Percentiles rank a stretch among this genome's conserved stretches.
These are phyloP conservation scores for Verasper variegatus DNA, from an alignment of 2,113 vertebrate genomes.

Conservation along the genomic window DNA sequence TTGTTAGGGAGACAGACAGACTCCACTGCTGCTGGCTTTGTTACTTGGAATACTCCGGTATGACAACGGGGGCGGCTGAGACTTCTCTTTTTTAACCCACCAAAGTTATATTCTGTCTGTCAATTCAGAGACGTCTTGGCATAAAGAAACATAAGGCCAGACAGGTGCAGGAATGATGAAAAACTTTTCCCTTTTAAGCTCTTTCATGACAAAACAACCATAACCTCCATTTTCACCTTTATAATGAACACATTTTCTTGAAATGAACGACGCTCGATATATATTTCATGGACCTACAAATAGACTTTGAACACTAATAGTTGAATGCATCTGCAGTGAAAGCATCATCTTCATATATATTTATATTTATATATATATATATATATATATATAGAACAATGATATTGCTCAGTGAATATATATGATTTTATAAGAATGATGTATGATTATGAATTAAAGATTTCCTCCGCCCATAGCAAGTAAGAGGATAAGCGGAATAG, in stretches of 20 bases:
- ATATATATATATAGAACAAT: not conserved
- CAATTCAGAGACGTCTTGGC: conserved; percentile 18
- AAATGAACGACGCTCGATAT: not conserved
- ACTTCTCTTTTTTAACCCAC: conserved; percentile 28
- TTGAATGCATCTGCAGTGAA: not conserved
- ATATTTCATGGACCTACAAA: not conserved
- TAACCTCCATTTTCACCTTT: not conserved
- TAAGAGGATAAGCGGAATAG: conserved; percentile 20
- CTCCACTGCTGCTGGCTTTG: conserved; percentile 46
- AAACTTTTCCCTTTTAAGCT: conserved; percentile 2
- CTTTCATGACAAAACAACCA: conserved; percentile 17
- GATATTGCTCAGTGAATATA: not conserved
- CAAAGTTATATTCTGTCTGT: conserved; percentile 30
- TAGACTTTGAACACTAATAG: not conserved
- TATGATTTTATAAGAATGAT: conserved; percentile 15
- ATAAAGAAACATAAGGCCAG: not conserved
- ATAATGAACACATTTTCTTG: not conserved
- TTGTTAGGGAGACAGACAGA: conserved; percentile 57
- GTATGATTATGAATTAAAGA: conserved; percentile 8
- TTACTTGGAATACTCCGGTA: conserved; percentile 41
- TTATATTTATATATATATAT: not conserved
- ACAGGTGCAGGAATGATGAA: conserved; percentile 1
- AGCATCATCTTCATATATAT: not conserved
- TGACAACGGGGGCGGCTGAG: conserved; percentile 48
- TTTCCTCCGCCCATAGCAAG: conserved; percentile 23